A percentile compares a stretch with the other conserved stretches of the same genome.
Conservation (phyloP, 2,113 vertebrate genomes). For the Phaethornis superciliosus region DNA sequence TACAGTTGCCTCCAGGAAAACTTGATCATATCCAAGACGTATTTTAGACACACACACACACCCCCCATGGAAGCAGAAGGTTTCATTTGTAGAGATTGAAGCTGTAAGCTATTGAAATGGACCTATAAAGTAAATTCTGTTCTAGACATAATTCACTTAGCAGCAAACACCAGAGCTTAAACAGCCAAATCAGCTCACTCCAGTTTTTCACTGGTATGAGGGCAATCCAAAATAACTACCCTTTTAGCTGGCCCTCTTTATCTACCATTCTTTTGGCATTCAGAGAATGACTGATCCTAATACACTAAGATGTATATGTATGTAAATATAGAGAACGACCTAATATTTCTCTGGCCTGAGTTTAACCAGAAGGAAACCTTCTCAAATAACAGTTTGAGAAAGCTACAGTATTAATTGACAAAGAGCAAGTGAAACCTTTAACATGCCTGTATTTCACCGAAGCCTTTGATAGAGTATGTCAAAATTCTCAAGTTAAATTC, state of each 20-base stretch:
- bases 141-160: neutral
- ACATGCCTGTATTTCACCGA: neutral
- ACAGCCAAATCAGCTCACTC: neutral
- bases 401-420: neutral
- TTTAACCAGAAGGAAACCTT: neutral
- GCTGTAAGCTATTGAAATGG: neutral
- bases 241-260: neutral
- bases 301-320: neutral
- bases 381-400: neutral
- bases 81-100: neutral
- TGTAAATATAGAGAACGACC: neutral
- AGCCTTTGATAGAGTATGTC: neutral
- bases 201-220: neutral
- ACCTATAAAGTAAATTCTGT: neutral
- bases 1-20: slow-evolving; percentile 25
- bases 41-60: neutral
- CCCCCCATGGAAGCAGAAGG: neutral
- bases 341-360: neutral
- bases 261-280: neutral
- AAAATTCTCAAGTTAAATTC: neutral
- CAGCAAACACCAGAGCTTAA: neutral
- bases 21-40: neutral
- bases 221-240: neutral
- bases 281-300: neutral
- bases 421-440: neutral